These are phyloP conservation scores for Mizuhopecten yessoensis DNA, from an alignment of 1,140 invertebrate genomes.

Conservation along the genomic window DNA sequence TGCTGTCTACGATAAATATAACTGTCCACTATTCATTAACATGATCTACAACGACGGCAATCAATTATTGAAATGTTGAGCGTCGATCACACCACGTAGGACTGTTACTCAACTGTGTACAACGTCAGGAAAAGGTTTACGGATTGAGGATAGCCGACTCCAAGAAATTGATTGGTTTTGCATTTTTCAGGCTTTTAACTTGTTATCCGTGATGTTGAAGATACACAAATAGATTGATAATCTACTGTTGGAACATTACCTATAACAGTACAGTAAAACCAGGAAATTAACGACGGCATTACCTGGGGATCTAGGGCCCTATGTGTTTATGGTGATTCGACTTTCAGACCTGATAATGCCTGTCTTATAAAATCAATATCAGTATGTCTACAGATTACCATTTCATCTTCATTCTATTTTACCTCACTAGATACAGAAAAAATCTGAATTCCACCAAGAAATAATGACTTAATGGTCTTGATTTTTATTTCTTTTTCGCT, in stretches of 20 bases:
- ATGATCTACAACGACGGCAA: not conserved
- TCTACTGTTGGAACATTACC: not conserved
- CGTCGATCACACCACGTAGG: not conserved
- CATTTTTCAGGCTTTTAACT: not conserved
- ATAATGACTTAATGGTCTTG: not conserved
- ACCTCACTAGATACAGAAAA: not conserved
- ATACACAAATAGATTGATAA: not conserved
- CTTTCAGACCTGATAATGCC: not conserved
- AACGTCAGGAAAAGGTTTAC: not conserved
- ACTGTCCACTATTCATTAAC: constrained; percentile 21
- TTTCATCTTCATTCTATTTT: not conserved
- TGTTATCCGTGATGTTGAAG: not conserved
- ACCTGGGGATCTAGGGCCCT: not conserved
- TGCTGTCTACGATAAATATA: not conserved
- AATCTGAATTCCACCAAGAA: not conserved
- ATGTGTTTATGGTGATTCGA: not conserved
- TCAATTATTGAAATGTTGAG: constrained; percentile 23
- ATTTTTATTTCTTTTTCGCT: no score
- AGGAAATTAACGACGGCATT: not conserved
- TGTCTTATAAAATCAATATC: not conserved
- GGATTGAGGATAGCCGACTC: not conserved
- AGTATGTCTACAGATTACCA: not conserved
- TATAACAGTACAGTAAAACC: not conserved
- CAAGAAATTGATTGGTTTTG: not conserved
- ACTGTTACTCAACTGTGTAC: not conserved